These are phyloP conservation scores for Camelus dromedarius DNA, from an alignment of 2,113 vertebrate species.

Conservation along the genomic window DNA sequence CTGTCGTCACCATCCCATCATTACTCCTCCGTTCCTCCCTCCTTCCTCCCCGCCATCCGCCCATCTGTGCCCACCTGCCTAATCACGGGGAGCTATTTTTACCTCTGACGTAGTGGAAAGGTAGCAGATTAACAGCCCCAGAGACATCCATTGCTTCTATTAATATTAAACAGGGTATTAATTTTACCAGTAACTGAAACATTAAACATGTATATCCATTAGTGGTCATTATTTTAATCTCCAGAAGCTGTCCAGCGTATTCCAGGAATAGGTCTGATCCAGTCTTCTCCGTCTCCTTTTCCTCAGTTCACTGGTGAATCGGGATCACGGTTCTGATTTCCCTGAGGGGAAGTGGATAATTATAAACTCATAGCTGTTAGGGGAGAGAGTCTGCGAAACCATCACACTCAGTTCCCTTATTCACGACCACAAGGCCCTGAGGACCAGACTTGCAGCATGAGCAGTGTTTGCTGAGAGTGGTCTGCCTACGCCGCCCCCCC, in stretches of 20 bases:
- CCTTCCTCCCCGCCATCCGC: not conserved
- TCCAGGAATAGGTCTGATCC: conserved; percentile 70
- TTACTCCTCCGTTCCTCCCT: not conserved
- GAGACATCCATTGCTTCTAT: conserved; percentile 63
- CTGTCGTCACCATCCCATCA: not conserved
- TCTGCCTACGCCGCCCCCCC: not conserved
- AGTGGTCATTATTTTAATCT: conserved; percentile 74
- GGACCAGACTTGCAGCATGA: not conserved
- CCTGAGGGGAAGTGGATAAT: conserved; percentile 41
- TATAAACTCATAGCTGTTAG: conserved; percentile 17
- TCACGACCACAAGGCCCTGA: not conserved
- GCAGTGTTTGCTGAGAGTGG: not conserved
- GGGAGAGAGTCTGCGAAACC: not conserved
- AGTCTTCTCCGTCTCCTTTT: not conserved
- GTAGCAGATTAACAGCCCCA: conserved; percentile 72
- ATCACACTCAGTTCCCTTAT: not conserved
- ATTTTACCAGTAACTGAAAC: conserved; percentile 80
- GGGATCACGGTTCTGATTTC: not conserved
- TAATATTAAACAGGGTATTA: conserved; percentile 84
- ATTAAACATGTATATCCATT: conserved; percentile 80
- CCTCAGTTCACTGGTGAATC: conserved; percentile 43
- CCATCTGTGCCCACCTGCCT: conserved; percentile 74
- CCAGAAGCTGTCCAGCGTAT: conserved; percentile 59
- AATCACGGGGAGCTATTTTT: conserved; percentile 77
- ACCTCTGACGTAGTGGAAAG: conserved; percentile 58